Percentiles rank a stretch among this genome's conserved stretches.
phyloP scores from a whole-genome alignment of 2,113 vertebrate genomes.

The Steatornis caripensis region DNA sequence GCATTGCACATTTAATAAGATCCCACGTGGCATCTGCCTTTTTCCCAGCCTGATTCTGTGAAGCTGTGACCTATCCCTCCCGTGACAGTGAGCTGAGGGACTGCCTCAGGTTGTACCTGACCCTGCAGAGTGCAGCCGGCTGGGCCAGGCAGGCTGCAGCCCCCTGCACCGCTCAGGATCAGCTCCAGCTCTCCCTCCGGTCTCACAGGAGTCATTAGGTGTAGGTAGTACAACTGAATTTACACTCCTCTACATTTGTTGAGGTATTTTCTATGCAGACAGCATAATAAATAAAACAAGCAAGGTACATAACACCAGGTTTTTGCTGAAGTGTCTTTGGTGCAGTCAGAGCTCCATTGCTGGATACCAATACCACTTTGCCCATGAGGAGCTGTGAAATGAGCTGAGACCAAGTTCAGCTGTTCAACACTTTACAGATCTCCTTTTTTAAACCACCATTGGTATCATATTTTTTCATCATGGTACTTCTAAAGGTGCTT shows the following conservation, averaged over 20 bases:
- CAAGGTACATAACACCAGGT: fast-evolving
- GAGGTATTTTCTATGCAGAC: background rate
- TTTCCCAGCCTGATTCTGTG: background rate
- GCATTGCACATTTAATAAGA: background rate
- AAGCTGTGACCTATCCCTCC: background rate
- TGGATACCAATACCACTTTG: background rate
- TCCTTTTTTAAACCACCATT: background rate
- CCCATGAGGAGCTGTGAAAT: background rate
- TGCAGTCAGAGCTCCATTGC: background rate
- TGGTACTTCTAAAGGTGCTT: background rate
- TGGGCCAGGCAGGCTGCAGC: background rate
- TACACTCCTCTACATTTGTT: background rate
- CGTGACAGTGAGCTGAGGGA: fast-evolving
- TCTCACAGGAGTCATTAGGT: fast-evolving
- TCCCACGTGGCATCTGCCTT: background rate
- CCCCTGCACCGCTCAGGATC: background rate
- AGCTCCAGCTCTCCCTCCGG: background rate
- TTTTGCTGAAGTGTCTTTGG: background rate
- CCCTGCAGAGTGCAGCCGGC: too few species aligned
- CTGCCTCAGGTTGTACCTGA: background rate
- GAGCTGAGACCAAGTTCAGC: background rate
- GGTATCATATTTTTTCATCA: background rate
- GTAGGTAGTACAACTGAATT: background rate
- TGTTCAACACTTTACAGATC: background rate
- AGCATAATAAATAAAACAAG: background rate